Conservation (phyloP, 2,797 vertebrate species). For the Pristis pectinata region DNA sequence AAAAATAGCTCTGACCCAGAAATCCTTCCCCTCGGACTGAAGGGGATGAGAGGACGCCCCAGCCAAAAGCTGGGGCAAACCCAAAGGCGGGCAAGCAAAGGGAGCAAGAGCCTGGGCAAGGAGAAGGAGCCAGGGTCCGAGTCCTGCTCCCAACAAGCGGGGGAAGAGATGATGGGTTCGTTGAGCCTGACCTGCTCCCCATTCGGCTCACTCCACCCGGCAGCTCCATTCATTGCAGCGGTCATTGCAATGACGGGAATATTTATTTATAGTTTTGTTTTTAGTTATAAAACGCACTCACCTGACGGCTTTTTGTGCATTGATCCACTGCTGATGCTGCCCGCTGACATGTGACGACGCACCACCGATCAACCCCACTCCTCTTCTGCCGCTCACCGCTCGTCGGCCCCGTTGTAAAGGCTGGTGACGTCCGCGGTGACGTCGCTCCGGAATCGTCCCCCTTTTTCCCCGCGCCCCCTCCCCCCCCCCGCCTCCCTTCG, state of each 20-base stretch:
- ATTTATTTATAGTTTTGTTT: no score
- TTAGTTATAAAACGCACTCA: not conserved
- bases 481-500: not conserved
- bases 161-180: no score
- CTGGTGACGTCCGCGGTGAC: not conserved
- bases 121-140: no score
- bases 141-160: not conserved
- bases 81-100: no score
- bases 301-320: not conserved
- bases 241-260: not conserved
- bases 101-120: no score
- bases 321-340: not conserved
- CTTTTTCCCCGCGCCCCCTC: no score
- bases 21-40: no score
- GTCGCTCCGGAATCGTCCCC: no score
- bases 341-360: not conserved
- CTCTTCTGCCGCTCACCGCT: not conserved
- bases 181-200: no score
- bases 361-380: not conserved
- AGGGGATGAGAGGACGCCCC: not conserved
- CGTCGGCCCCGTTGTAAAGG: not conserved
- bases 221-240: not conserved
- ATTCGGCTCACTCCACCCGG: not conserved
- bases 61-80: not conserved
- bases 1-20: not conserved